These are phyloP conservation scores for Drosophila ustulata DNA, from an alignment of 2,888 invertebrate species.

Conservation along the genomic window DNA sequence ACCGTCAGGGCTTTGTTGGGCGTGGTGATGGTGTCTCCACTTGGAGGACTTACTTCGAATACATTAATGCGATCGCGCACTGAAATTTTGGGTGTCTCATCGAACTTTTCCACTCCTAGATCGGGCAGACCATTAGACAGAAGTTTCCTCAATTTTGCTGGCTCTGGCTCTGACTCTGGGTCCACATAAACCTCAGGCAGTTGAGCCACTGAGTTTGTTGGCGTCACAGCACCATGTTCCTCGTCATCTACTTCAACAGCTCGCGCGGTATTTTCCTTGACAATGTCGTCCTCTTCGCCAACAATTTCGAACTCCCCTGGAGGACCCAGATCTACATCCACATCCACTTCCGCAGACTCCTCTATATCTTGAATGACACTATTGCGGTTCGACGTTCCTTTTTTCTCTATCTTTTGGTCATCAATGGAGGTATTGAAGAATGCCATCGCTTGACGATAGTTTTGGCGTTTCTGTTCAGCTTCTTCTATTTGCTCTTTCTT, in stretches of 20 bases:
- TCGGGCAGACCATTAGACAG: conserved; percentile 72
- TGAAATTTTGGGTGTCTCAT: conserved; percentile 77
- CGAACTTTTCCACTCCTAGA: conserved; percentile 66
- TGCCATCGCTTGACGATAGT: conserved; percentile 84
- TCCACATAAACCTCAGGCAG: conserved; percentile 70
- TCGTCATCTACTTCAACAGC: conserved; percentile 41
- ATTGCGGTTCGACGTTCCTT: conserved; percentile 37
- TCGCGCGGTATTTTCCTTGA: conserved; percentile 36
- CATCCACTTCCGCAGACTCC: conserved; percentile 17
- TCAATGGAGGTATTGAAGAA: conserved; percentile 83
- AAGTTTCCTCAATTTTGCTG: conserved; percentile 39
- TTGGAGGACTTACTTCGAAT: conserved; percentile 73
- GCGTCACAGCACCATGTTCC: conserved; percentile 62
- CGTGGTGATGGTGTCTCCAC: conserved; percentile 32
- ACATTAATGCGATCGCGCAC: conserved; percentile 83
- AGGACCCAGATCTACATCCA: conserved; percentile 42
- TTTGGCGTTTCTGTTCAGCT: conserved; percentile 79
- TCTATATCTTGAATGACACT: conserved; percentile 59
- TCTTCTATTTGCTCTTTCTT: conserved; percentile 65
- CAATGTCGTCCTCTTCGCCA: conserved; percentile 44
- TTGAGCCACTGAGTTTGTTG: conserved; percentile 68
- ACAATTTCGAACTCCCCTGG: conserved; percentile 64
- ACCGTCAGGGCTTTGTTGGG: conserved; percentile 50
- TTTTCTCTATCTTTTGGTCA: conserved; percentile 71
- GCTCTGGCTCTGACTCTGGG: conserved; percentile 45